Evolutionary conservation across 2,113 vertebrate genomes (phyloP).

Genomic region (Phasianus colchicus): DNA sequence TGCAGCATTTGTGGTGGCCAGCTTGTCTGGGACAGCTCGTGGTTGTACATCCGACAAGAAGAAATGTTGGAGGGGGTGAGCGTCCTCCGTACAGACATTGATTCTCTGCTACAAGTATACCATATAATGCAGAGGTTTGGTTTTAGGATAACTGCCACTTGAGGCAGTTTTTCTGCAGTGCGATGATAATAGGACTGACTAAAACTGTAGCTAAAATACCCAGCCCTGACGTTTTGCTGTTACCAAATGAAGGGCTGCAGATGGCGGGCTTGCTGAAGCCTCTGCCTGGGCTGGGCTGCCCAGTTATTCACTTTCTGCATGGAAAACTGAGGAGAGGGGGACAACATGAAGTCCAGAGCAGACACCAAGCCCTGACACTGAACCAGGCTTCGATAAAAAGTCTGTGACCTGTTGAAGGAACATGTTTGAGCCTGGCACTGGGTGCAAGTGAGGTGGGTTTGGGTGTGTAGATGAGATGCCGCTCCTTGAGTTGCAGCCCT

Average conservation of each 20-base stretch:
- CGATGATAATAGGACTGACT: slow-evolving; percentile 63
- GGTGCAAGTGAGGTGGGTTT: neutral
- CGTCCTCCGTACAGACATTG: neutral
- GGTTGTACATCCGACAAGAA: neutral
- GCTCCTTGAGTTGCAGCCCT: neutral
- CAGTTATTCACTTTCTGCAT: neutral
- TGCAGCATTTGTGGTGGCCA: too few species aligned
- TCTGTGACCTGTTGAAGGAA: neutral
- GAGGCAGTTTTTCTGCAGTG: slow-evolving; percentile 8
- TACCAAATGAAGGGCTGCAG: neutral
- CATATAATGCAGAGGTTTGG: neutral
- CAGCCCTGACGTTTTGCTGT: neutral
- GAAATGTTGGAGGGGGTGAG: neutral
- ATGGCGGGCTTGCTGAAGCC: neutral
- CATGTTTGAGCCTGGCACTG: accelerated
- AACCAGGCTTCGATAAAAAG: neutral
- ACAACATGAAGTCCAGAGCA: neutral
- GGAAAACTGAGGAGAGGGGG: neutral
- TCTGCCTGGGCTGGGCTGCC: neutral
- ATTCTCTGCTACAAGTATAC: neutral
- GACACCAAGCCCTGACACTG: neutral
- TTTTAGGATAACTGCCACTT: slow-evolving; percentile 17
- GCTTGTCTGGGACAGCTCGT: neutral
- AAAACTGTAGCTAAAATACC: slow-evolving; percentile 51
- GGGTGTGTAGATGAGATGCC: neutral